phyloP scores from a whole-genome alignment of 2,888 invertebrate genomes.

The Ypsolopha sequella region DNA sequence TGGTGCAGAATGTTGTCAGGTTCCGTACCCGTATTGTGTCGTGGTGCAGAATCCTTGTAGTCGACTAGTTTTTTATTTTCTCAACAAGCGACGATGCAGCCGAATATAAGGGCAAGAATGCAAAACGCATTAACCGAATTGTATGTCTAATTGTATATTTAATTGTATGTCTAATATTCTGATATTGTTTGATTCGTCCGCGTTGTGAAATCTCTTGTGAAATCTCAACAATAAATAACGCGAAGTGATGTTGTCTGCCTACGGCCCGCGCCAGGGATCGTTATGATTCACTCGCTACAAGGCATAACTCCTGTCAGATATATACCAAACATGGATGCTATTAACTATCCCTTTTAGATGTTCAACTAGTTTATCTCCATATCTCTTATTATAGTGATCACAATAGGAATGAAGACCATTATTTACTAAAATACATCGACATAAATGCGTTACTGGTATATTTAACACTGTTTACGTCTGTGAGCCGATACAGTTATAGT shows the following conservation, averaged over 20 bases:
- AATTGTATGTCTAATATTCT: background rate
- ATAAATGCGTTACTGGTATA: conserved; percentile 3
- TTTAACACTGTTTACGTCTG: background rate
- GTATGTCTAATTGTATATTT: background rate
- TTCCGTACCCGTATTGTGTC: too few species aligned
- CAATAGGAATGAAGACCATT: conserved; percentile 14
- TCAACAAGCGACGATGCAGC: too few species aligned
- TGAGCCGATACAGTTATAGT: background rate
- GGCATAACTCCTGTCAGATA: conserved; percentile 21
- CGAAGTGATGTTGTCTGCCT: conserved; percentile 18
- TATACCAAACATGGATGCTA: conserved; percentile 38
- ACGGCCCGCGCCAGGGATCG: conserved; percentile 26
- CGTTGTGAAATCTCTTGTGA: conserved; percentile 10
- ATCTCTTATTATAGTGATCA: conserved; percentile 16
- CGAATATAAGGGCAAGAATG: too few species aligned
- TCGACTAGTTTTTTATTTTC: too few species aligned
- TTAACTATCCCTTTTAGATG: conserved; percentile 45
- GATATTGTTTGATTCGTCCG: conserved; percentile 5
- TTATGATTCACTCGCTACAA: conserved; percentile 34
- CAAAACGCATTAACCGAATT: background rate
- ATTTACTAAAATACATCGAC: conserved; percentile 10
- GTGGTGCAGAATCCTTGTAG: too few species aligned
- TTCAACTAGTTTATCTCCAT: conserved; percentile 36
- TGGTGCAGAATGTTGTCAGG: too few species aligned
- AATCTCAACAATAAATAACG: conserved; percentile 12